Percentiles rank a stretch among this genome's conserved stretches.
Evolutionary conservation across 1,140 invertebrate species (phyloP).

Genomic region (Palaemon carinicauda): DNA sequence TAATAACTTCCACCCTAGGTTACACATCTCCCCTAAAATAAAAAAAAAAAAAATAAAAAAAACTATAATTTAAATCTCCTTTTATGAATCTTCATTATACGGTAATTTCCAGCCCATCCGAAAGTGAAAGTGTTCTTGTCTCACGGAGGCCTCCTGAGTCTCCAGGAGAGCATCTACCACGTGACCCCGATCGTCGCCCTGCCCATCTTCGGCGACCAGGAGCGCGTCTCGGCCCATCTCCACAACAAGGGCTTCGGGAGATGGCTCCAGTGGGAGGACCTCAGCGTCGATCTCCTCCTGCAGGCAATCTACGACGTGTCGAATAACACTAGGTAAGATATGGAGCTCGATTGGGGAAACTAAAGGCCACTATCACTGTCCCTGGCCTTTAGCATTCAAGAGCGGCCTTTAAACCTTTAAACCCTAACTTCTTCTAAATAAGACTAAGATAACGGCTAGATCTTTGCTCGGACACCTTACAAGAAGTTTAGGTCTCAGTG

Average conservation of each 20-base stretch:
- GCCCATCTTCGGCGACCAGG: slow-evolving; percentile 74
- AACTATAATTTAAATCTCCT: no score
- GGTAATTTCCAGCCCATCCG: neutral
- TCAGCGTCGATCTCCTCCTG: neutral
- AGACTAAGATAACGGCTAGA: no score
- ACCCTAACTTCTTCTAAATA: no score
- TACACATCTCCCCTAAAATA: no score
- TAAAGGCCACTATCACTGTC: no score
- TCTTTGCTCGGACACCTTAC: no score
- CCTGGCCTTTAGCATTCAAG: no score
- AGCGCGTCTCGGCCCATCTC: slow-evolving; percentile 58
- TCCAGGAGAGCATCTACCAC: slow-evolving; percentile 75
- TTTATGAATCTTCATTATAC: neutral
- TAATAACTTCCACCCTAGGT: no score
- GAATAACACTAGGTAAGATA: neutral
- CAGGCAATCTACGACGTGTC: neutral
- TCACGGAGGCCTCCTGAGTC: slow-evolving; percentile 75
- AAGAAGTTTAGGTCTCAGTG: no score
- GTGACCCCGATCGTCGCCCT: slow-evolving; percentile 76
- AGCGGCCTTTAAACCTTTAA: no score
- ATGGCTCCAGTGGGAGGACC: slow-evolving; percentile 23
- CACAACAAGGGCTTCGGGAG: slow-evolving; percentile 68
- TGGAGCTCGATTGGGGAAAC: no score
- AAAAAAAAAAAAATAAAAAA: no score
- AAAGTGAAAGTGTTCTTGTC: slow-evolving; percentile 70